phyloP scores from a whole-genome alignment of 2,113 vertebrate genomes.

The Pipa parva region DNA sequence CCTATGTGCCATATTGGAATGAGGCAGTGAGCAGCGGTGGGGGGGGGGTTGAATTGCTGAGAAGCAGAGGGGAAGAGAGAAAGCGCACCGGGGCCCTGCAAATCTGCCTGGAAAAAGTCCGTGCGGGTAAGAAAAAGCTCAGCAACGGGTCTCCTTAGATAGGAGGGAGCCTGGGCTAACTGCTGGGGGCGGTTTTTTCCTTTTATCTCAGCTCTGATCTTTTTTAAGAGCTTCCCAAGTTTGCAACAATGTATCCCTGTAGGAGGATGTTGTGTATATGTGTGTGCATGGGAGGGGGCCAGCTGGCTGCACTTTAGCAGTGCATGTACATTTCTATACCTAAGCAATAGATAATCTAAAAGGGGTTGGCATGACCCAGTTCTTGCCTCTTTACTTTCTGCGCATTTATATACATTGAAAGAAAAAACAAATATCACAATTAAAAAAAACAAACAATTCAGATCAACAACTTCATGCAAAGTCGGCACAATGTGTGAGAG shows the following conservation, averaged over 20 bases:
- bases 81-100: slow-evolving; percentile 22
- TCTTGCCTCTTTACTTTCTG: neutral
- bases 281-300: slow-evolving; percentile 32
- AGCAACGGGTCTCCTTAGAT: slow-evolving; percentile 36
- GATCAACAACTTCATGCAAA: slow-evolving; percentile 39
- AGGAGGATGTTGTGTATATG: slow-evolving; percentile 39
- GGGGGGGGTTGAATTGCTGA: slow-evolving; percentile 36
- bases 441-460: neutral
- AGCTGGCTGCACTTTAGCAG: slow-evolving; percentile 32
- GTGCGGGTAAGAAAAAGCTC: slow-evolving; percentile 34
- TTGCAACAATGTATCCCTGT: slow-evolving; percentile 37
- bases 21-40: slow-evolving; percentile 42
- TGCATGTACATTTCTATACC: slow-evolving; percentile 3
- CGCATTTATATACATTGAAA: neutral
- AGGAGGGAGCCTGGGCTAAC: slow-evolving; percentile 18
- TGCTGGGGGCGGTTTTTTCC: slow-evolving; percentile 21
- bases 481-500: slow-evolving; percentile 15
- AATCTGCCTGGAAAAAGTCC: slow-evolving; percentile 39
- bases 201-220: neutral
- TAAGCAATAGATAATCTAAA: neutral
- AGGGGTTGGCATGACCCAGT: neutral
- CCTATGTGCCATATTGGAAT: slow-evolving; percentile 40
- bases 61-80: slow-evolving; percentile 28
- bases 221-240: slow-evolving; percentile 41
- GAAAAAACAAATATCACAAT: slow-evolving; percentile 7